These are phyloP conservation scores for Hypotaenidia philippensis DNA, from an alignment of 2,797 vertebrate species.

Conservation along the genomic window DNA sequence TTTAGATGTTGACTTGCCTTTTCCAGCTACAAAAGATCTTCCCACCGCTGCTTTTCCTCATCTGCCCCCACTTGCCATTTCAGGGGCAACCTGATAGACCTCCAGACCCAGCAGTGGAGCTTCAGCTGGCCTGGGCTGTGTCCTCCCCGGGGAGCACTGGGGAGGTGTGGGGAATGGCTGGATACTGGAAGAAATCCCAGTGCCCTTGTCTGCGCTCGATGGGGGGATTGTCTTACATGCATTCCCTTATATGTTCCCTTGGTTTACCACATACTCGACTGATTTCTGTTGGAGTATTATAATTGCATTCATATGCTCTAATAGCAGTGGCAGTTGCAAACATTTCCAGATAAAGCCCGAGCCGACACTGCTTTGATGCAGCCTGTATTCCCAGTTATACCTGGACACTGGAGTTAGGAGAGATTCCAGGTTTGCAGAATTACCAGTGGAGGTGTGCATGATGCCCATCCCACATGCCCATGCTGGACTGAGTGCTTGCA, in stretches of 20 bases:
- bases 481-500: fast-evolving
- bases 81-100: neutral
- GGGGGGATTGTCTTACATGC: neutral
- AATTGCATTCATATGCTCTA: neutral
- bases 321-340: neutral
- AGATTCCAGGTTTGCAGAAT: neutral
- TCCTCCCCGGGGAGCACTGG: neutral
- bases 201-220: neutral
- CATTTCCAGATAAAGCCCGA: neutral
- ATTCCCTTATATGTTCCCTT: neutral
- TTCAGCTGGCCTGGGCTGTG: neutral
- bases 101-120: neutral
- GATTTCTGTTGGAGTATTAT: neutral
- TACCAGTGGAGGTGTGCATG: fast-evolving
- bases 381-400: neutral
- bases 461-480: fast-evolving
- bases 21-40: constrained; percentile 62
- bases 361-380: fast-evolving
- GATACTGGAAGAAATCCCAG: neutral
- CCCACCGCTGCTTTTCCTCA: neutral
- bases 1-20: constrained; percentile 68
- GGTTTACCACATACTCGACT: neutral
- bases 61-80: neutral
- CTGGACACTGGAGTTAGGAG: neutral
- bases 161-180: neutral